A percentile compares a stretch with the other conserved stretches of the same genome.
These are phyloP conservation scores for Pimephales promelas DNA, from an alignment of 2,113 vertebrate genomes.

Conservation along the genomic window DNA sequence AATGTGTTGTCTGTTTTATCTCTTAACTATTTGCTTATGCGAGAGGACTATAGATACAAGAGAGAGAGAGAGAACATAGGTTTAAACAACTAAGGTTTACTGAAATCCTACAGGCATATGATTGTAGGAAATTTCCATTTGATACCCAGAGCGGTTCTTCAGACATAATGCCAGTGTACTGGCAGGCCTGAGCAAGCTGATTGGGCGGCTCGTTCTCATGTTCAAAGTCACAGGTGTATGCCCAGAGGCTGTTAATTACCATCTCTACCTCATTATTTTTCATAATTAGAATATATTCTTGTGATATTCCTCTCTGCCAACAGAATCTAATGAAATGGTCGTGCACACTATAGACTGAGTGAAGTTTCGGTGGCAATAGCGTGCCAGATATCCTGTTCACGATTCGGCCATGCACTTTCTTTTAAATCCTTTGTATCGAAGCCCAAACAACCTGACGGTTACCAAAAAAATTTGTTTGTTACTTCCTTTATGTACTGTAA, in stretches of 20 bases:
- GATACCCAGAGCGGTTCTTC: conserved; percentile 49
- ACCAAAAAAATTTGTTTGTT: neutral
- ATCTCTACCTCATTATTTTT: conserved; percentile 57
- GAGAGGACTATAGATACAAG: neutral
- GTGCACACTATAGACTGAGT: conserved; percentile 16
- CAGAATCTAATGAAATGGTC: conserved; percentile 44
- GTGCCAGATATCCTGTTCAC: neutral
- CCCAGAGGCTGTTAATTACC: conserved; percentile 57
- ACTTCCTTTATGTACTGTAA: neutral
- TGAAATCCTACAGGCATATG: conserved; percentile 43
- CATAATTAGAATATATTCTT: conserved; percentile 57
- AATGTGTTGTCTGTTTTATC: conserved; percentile 4
- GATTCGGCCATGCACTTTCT: neutral
- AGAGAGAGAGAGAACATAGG: conserved; percentile 21
- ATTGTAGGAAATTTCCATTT: conserved; percentile 44
- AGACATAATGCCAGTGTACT: conserved; percentile 50
- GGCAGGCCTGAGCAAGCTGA: conserved; percentile 44
- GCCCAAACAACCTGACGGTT: neutral
- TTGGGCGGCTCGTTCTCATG: conserved; percentile 55
- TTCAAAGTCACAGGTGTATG: conserved; percentile 60
- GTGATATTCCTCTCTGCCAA: conserved; percentile 43
- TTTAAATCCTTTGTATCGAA: neutral
- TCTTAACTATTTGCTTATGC: neutral
- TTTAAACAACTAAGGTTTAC: conserved; percentile 40
- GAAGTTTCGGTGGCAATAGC: conserved; percentile 15